Evolutionary conservation across 2,797 vertebrate species (phyloP).

Genomic region (Catharus ustulatus): DNA sequence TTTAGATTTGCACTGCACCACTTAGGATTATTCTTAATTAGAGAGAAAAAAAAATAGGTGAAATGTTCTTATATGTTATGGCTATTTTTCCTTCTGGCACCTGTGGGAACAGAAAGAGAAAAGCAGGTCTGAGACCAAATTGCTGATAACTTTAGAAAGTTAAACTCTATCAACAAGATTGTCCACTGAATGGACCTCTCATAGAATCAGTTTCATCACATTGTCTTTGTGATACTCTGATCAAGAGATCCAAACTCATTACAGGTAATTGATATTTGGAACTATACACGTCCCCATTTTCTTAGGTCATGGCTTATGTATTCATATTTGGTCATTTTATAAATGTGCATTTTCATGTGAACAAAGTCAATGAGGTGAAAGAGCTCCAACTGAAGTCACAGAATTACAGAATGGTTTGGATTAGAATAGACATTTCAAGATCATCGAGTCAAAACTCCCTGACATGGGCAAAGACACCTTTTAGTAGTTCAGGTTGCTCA

Average conservation of each 20-base stretch:
- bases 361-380: not conserved
- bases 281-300: not conserved
- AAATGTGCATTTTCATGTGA: not conserved
- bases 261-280: not conserved
- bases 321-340: not conserved
- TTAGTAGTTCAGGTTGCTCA: not conserved
- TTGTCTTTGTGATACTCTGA: not conserved
- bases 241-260: not conserved
- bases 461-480: not conserved
- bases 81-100: not conserved
- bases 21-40: not conserved
- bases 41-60: not conserved
- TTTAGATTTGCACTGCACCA: not conserved
- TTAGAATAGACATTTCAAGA: not conserved
- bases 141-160: not conserved
- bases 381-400: not conserved
- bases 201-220: not conserved
- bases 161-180: not conserved
- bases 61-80: not conserved
- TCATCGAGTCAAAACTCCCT: not conserved
- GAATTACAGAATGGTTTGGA: not conserved
- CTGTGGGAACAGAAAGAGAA: not conserved
- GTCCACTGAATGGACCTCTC: not conserved
- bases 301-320: not conserved
- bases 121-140: not conserved